Evolutionary conservation across 1,140 invertebrate species (phyloP).

Genomic region (Mylabris phalerata): DNA sequence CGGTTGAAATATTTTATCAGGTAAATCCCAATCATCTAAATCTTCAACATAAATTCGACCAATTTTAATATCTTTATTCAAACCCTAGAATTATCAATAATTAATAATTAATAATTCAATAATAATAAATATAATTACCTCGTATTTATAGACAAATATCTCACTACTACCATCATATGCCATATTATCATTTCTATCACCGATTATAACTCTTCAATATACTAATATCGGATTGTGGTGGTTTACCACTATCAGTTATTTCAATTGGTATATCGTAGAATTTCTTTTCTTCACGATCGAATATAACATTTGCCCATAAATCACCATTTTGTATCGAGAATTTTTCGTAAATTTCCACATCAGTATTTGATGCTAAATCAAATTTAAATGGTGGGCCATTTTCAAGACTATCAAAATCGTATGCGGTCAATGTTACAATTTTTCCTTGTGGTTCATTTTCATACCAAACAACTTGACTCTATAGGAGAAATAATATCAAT

Average conservation of each 20-base stretch:
- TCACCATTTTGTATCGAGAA: conserved; percentile 47
- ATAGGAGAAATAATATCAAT: background rate
- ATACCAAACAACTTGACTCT: conserved; percentile 70
- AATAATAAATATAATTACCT: conserved; percentile 41
- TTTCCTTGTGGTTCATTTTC: conserved; percentile 67
- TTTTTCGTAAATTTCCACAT: conserved; percentile 59
- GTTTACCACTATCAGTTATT: conserved; percentile 76
- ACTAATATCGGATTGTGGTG: conserved; percentile 64
- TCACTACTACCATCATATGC: conserved; percentile 75
- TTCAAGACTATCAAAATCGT: conserved; percentile 67
- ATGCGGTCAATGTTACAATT: conserved; percentile 65
- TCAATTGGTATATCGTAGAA: conserved; percentile 79
- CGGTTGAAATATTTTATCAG: conserved; percentile 79
- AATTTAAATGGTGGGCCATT: conserved; percentile 80
- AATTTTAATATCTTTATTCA: conserved; percentile 68
- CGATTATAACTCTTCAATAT: conserved; percentile 79
- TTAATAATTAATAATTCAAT: background rate
- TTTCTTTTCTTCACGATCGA: conserved; percentile 86
- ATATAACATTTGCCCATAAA: conserved; percentile 58
- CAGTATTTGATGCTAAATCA: conserved; percentile 58
- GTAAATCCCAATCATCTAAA: conserved; percentile 88
- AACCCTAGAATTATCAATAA: conserved; percentile 44
- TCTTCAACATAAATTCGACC: conserved; percentile 87
- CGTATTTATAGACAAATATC: conserved; percentile 90
- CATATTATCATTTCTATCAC: conserved; percentile 82